A percentile compares a stretch with the other conserved stretches of the same genome.
Evolutionary conservation across 2,113 vertebrate genomes (phyloP).

Genomic region (Peromyscus maniculatus): DNA sequence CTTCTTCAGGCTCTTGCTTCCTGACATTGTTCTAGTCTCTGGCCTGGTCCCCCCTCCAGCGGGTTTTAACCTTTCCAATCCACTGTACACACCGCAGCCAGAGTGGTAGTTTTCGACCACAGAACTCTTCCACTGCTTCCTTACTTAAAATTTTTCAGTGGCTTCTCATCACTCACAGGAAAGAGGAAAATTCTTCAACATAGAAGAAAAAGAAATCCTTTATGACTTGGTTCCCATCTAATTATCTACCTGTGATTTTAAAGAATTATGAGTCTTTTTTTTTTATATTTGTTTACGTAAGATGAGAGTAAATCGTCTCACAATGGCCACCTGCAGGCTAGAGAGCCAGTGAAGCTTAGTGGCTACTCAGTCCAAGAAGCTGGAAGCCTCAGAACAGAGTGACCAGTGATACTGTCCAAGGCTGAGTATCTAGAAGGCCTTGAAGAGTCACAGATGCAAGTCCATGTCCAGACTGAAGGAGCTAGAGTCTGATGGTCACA

Average conservation of each 20-base stretch:
- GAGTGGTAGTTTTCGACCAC: not conserved
- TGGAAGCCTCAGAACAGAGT: not conserved
- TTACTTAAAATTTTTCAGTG: constrained; percentile 45
- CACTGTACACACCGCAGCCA: not conserved
- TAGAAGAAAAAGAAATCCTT: not conserved
- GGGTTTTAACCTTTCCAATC: not conserved
- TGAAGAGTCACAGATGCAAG: not conserved
- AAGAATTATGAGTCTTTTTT: not conserved
- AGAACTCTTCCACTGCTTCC: constrained; percentile 14
- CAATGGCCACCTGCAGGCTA: not conserved
- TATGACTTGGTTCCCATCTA: not conserved
- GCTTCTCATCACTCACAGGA: constrained; percentile 36
- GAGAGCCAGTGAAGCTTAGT: not conserved
- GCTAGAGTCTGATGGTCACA: not conserved
- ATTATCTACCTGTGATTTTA: not conserved
- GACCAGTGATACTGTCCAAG: not conserved
- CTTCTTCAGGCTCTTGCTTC: not conserved
- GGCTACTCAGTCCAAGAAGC: not conserved
- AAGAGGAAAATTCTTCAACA: constrained; percentile 30
- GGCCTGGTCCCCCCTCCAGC: not conserved
- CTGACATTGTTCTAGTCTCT: not conserved
- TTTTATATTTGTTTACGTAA: not conserved
- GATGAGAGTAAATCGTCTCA: not conserved
- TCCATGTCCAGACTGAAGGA: not conserved
- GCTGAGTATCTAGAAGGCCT: not conserved